These are phyloP conservation scores for Danio kyathit DNA, from an alignment of 2,797 vertebrate genomes.

Conservation along the genomic window DNA sequence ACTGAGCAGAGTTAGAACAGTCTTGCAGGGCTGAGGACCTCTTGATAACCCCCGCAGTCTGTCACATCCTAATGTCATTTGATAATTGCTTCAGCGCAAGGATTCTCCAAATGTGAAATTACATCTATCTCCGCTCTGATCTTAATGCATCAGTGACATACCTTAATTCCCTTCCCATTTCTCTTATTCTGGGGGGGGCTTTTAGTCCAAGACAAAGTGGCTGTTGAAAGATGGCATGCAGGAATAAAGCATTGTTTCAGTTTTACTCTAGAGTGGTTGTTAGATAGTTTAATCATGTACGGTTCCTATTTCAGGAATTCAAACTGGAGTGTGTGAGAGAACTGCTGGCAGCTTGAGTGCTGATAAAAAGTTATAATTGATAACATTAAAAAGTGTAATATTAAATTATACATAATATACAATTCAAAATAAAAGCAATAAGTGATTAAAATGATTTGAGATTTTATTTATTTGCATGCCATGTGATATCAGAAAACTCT, in stretches of 20 bases:
- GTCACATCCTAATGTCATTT: slow-evolving; percentile 39
- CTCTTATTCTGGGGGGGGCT: slow-evolving; percentile 31
- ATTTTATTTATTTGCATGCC: too few relatives aligned
- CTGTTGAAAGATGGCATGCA: slow-evolving; percentile 10
- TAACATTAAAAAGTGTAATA: neutral
- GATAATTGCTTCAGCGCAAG: slow-evolving; percentile 34
- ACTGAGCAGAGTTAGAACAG: slow-evolving; percentile 12
- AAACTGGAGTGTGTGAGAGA: neutral
- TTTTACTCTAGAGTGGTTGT: neutral
- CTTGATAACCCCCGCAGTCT: slow-evolving; percentile 36
- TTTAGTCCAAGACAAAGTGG: slow-evolving; percentile 40
- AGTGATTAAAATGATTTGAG: too few relatives aligned
- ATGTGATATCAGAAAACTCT: too few relatives aligned
- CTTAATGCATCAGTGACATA: slow-evolving; percentile 42
- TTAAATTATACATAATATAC: too few relatives aligned
- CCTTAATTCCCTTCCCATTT: slow-evolving; percentile 1
- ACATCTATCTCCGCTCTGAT: slow-evolving; percentile 23
- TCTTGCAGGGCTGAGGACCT: slow-evolving; percentile 38
- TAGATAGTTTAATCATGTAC: neutral
- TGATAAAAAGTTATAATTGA: neutral
- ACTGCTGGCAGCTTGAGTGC: neutral
- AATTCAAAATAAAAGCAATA: too few relatives aligned
- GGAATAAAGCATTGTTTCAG: neutral
- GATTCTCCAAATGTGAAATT: slow-evolving; percentile 37
- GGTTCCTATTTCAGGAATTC: neutral